phyloP scores from a whole-genome alignment of 2,113 vertebrate genomes.

The Pionites leucogaster region DNA sequence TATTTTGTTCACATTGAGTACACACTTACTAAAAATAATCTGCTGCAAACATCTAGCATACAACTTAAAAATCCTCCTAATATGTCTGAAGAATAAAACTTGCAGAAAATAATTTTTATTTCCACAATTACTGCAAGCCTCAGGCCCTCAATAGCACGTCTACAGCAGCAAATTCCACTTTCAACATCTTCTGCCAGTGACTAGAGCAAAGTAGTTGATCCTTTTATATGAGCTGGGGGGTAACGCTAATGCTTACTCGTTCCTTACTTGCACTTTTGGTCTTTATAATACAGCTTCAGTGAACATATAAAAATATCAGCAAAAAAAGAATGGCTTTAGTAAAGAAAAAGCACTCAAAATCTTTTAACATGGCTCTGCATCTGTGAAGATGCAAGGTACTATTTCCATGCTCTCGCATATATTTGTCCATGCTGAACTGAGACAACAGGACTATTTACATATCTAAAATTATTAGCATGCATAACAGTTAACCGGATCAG shows the following conservation, averaged over 20 bases:
- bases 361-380: neutral
- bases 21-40: slow-evolving; percentile 28
- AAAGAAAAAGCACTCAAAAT: neutral
- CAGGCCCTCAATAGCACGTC: neutral
- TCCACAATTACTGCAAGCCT: neutral
- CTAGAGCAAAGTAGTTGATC: neutral
- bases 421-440: neutral
- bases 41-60: neutral
- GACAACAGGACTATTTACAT: neutral
- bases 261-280: neutral
- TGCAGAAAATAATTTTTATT: neutral
- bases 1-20: neutral
- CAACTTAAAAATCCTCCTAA: slow-evolving; percentile 13
- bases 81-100: neutral
- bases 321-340: neutral
- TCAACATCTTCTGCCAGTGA: neutral
- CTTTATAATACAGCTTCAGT: neutral
- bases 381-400: neutral
- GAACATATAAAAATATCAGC: accelerated
- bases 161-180: neutral
- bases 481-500: neutral
- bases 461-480: neutral
- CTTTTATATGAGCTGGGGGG: neutral
- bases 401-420: neutral
- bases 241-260: neutral